Conservation (phyloP, 2,888 invertebrate genomes). For the Andrena chrysosceles region DNA sequence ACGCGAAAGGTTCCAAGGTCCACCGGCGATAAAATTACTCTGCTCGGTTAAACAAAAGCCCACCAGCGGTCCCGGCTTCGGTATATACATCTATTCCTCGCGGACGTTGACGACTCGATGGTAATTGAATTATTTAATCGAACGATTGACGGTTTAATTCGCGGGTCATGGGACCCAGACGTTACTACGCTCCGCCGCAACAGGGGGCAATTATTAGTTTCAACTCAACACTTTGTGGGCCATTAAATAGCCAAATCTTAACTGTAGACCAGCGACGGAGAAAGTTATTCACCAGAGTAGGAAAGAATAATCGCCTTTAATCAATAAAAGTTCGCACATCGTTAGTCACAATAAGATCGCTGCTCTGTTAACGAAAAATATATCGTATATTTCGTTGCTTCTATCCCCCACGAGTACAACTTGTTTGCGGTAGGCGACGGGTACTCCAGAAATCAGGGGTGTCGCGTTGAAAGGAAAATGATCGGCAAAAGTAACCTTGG, state of each 20-base stretch:
- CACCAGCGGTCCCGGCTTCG: background rate
- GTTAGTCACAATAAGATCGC: slow-evolving; percentile 12
- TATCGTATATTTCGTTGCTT: slow-evolving; percentile 46
- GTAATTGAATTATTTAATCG: slow-evolving; percentile 77
- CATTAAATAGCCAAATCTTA: background rate
- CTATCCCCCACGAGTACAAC: slow-evolving; percentile 30
- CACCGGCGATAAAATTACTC: background rate
- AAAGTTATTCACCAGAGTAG: background rate
- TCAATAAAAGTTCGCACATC: background rate
- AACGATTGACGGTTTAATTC: slow-evolving; percentile 75
- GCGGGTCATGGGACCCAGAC: slow-evolving; percentile 77
- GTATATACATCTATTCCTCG: slow-evolving; percentile 31
- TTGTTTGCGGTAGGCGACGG: background rate
- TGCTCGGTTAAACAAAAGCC: background rate
- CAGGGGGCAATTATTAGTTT: slow-evolving; percentile 50
- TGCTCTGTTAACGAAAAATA: slow-evolving; percentile 51
- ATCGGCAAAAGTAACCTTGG: background rate
- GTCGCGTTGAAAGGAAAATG: slow-evolving; percentile 3
- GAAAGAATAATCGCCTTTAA: too few relatives aligned
- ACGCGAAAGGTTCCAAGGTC: background rate
- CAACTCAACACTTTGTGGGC: slow-evolving; percentile 18
- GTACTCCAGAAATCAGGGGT: background rate
- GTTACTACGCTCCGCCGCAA: slow-evolving; percentile 29
- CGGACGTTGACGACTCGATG: slow-evolving; percentile 60
- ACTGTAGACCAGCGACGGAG: background rate